These are phyloP conservation scores for Liposcelis brunnea DNA, from an alignment of 2,888 invertebrate genomes.

Conservation along the genomic window DNA sequence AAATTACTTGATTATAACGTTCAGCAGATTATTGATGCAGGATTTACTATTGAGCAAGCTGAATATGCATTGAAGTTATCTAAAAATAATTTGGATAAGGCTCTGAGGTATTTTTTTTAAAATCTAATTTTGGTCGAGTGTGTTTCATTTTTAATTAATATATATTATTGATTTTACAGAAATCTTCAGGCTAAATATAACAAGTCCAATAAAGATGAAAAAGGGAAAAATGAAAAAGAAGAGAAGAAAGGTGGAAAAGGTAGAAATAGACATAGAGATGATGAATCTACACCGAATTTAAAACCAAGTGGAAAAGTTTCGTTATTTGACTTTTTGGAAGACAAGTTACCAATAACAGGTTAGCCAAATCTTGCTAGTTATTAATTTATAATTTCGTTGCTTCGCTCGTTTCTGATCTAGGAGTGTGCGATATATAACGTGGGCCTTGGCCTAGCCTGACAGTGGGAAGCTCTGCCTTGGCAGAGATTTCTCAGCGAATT, in stretches of 20 bases:
- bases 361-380: too few species aligned
- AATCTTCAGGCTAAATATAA: constrained; percentile 11
- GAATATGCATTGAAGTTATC: constrained; percentile 50
- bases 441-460: too few species aligned
- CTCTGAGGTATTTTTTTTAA: constrained; percentile 47
- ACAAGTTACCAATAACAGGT: constrained; percentile 41
- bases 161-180: constrained; percentile 4
- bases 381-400: too few species aligned
- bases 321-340: constrained; percentile 65
- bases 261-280: constrained; percentile 16
- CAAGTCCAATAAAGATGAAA: constrained; percentile 21
- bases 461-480: too few species aligned
- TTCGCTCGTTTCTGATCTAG: too few species aligned
- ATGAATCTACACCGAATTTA: constrained; percentile 12
- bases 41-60: constrained; percentile 59
- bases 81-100: constrained; percentile 54
- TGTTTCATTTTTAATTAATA: not conserved
- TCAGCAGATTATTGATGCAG: constrained; percentile 62
- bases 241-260: constrained; percentile 29
- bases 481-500: too few species aligned
- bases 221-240: constrained; percentile 18
- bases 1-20: constrained; percentile 56
- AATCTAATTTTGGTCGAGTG: constrained; percentile 11
- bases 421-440: too few species aligned
- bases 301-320: constrained; percentile 68